phyloP scores from a whole-genome alignment of 2,113 vertebrate genomes.

The Phalacrocorax brasilianus region DNA sequence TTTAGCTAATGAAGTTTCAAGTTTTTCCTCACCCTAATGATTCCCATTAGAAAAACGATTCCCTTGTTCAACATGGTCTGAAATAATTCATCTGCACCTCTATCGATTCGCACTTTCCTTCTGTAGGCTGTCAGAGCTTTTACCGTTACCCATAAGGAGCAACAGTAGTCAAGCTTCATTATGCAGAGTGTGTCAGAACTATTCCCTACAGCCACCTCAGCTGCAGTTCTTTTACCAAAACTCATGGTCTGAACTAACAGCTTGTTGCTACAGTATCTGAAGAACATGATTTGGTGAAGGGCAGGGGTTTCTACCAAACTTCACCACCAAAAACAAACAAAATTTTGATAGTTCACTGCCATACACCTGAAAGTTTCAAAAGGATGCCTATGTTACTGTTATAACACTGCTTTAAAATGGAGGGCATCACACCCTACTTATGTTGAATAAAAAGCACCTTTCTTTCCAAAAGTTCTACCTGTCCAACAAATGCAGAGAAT shows the following conservation, averaged over 20 bases:
- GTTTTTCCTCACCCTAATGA: neutral
- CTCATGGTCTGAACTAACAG: neutral
- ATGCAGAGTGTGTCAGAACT: neutral
- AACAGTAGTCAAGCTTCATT: neutral
- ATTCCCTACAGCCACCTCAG: neutral
- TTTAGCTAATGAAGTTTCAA: neutral
- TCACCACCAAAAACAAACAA: neutral
- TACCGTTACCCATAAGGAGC: neutral
- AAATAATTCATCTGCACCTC: neutral
- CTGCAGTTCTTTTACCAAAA: neutral
- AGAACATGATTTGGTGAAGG: neutral
- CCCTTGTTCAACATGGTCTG: neutral
- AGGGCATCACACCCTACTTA: constrained; percentile 75
- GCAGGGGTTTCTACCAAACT: neutral
- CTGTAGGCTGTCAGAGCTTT: neutral
- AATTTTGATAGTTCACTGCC: neutral
- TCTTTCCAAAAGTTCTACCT: constrained; percentile 91
- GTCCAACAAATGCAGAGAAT: constrained; percentile 99
- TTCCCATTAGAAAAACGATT: neutral
- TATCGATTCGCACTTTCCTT: neutral
- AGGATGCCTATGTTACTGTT: constrained; percentile 21
- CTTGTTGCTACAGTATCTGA: neutral
- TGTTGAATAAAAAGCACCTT: constrained; percentile 85
- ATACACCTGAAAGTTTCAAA: neutral
- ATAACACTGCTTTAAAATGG: constrained; percentile 66